phyloP scores from a whole-genome alignment of 1,140 invertebrate species.

The Gonatopus flavifemur region DNA sequence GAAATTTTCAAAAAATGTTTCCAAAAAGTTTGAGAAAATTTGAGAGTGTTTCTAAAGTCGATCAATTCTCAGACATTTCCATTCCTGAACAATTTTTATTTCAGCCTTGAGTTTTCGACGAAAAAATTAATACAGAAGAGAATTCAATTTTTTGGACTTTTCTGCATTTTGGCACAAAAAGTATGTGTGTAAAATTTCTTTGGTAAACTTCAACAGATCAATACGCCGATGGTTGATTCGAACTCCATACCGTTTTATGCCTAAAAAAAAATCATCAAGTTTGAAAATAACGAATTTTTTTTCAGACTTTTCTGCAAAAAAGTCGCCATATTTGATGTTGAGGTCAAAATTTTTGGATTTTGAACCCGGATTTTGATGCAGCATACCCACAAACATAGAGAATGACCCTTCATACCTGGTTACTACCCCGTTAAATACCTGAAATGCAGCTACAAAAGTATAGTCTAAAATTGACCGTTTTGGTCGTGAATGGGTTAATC shows the following conservation, averaged over 20 bases:
- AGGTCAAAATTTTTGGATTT: neutral
- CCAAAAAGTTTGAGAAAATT: neutral
- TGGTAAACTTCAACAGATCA: neutral
- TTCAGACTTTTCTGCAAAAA: neutral
- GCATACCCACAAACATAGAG: no score
- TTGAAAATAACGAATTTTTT: neutral
- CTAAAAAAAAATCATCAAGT: neutral
- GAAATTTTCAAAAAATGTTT: neutral
- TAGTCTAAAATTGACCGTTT: no score
- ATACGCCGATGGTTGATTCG: neutral
- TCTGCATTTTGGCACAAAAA: neutral
- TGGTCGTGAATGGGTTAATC: neutral
- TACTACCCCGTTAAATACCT: neutral
- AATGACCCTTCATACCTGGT: neutral
- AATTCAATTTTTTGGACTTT: neutral
- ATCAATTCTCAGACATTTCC: neutral
- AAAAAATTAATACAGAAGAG: no score
- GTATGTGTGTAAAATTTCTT: neutral
- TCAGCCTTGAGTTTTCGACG: no score
- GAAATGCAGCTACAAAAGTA: no score
- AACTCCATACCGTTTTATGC: neutral
- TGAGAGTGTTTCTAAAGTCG: neutral
- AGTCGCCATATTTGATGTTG: neutral
- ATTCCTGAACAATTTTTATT: no score
- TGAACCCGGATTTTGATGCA: neutral